Base-by-base conservation (phyloP, 2,113 vertebrate species). In the Seriola rivoliana region DNA sequence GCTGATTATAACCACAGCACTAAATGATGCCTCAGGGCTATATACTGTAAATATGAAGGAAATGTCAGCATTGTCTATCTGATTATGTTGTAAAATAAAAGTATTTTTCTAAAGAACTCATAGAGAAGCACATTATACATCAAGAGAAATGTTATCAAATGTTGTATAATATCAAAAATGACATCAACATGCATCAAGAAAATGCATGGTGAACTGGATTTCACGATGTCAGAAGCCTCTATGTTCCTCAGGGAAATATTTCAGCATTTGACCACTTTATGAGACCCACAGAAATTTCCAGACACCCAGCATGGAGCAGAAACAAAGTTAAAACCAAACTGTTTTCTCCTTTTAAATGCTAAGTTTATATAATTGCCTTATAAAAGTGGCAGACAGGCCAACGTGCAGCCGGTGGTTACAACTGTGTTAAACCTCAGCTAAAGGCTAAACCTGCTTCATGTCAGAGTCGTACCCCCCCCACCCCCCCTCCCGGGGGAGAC, bases 281-380 rank as follows among this genome's bases (percentile, higher is more conserved):
- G 71, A 48, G 62, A 81, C 52, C 73, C 84, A 34, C 79, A 86
- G 40, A 88, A 32, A 83, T 68, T 84, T 83, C 60, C 73, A 79
- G 79, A 77, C 71, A 59, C 10, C 82, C 80, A 23, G 29, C 23
- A 16, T 62, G 48, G 73, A 78, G 71, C 71, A 78, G 76, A 77
- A 60, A 76, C 3, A 81, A 78, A 73, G 79, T 75, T 69, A 67
- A 74, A 38, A 50, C 46, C 67, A 0, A 36, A 68, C 67, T 60
- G 42, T 78, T 82, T 86, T 70, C 80, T 54, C 72, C 67, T 85
- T 82, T 79, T 65, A 89, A 86, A 88, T 69, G 42, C 85, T 75
- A 44, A 70, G 82, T 89, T 88, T 81, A 81, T 78, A 71, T 85
- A 91, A 92, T 85, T 88, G 84, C 69, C 81, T 85, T 87, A 79